A percentile compares a stretch with the other conserved stretches of the same genome.
phyloP scores from a whole-genome alignment of 2,113 vertebrate species.

The Orycteropus afer region DNA sequence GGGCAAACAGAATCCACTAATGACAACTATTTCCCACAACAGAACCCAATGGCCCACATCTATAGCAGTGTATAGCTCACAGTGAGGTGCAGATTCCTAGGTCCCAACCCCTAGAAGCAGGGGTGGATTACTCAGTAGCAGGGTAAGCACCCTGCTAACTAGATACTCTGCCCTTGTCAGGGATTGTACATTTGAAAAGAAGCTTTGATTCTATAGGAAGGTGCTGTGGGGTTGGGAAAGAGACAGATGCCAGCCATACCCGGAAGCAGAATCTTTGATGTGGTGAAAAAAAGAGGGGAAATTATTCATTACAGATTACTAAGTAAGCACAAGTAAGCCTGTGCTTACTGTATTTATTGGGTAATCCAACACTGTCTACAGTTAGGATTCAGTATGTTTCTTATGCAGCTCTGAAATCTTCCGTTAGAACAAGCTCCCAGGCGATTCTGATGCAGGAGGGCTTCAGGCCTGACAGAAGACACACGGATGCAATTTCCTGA shows the following conservation, averaged over 20 bases:
- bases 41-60: not conserved
- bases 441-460: no score
- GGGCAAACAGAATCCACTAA: not conserved
- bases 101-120: not conserved
- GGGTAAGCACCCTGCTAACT: no score
- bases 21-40: not conserved
- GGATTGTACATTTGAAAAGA: not conserved
- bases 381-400: not conserved
- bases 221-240: no score
- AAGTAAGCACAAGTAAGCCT: not conserved
- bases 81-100: not conserved
- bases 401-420: not conserved
- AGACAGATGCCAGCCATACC: no score
- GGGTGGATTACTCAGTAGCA: not conserved
- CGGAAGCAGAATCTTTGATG: not conserved
- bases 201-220: not conserved
- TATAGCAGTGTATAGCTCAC: fast-evolving
- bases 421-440: not conserved
- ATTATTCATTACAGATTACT: not conserved
- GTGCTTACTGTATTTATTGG: not conserved
- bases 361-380: not conserved
- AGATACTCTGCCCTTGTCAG: no score
- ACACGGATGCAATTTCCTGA: not conserved
- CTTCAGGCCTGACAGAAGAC: not conserved
- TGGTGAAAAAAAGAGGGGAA: not conserved